phyloP scores from a whole-genome alignment of 1,140 invertebrate genomes.

The Drosophila oshimai region DNA sequence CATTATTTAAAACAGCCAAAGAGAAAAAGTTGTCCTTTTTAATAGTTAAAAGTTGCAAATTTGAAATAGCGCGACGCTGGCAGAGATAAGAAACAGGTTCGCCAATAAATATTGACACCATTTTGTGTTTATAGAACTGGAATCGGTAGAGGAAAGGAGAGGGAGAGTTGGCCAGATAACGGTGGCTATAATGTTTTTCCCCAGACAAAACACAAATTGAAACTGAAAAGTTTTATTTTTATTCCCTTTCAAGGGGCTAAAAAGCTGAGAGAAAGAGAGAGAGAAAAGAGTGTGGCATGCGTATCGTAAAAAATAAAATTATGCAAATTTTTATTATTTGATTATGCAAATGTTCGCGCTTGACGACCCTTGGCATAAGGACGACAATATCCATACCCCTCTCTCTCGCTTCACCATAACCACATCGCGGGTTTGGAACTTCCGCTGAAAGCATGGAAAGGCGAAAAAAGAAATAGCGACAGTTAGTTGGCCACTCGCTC shows the following conservation, averaged over 20 bases:
- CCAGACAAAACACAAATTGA: constrained; percentile 51
- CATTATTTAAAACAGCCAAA: constrained; percentile 41
- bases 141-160: neutral
- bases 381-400: constrained; percentile 69
- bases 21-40: constrained; percentile 52
- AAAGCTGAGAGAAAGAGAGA: neutral
- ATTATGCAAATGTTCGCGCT: constrained; percentile 82
- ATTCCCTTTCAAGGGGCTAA: neutral
- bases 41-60: constrained; percentile 81
- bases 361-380: constrained; percentile 83
- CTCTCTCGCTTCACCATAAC: constrained; percentile 1
- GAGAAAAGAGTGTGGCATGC: constrained; percentile 33
- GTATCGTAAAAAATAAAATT: constrained; percentile 82
- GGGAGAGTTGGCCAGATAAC: constrained; percentile 46
- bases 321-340: constrained; percentile 83
- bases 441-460: constrained; percentile 46
- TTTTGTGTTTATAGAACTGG: constrained; percentile 55
- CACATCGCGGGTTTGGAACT: constrained; percentile 48
- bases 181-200: constrained; percentile 47
- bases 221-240: constrained; percentile 53
- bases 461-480: constrained; percentile 44
- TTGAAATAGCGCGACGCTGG: constrained; percentile 17
- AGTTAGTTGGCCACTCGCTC: constrained; percentile 62
- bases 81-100: constrained; percentile 78
- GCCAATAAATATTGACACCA: constrained; percentile 82